A percentile compares a stretch with the other conserved stretches of the same genome.
These are phyloP conservation scores for Sympetrum striolatum DNA, from an alignment of 2,888 invertebrate genomes.

Conservation along the genomic window DNA sequence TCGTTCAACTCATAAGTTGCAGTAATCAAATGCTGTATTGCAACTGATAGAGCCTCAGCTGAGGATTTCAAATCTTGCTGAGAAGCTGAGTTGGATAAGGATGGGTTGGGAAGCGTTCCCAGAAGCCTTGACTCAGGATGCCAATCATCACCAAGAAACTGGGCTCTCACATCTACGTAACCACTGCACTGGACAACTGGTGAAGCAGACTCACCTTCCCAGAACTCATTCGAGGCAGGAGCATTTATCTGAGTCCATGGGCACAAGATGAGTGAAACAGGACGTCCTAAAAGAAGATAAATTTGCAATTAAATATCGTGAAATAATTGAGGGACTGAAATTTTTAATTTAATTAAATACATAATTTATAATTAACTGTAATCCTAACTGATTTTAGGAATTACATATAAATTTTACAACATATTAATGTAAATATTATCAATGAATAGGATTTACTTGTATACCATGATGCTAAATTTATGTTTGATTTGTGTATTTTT, in stretches of 20 bases:
- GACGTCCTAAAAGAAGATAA: background rate
- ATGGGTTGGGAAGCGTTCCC: constrained; percentile 2
- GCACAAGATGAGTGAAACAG: constrained; percentile 6
- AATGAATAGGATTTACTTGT: too few species aligned
- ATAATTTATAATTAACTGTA: too few species aligned
- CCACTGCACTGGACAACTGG: background rate
- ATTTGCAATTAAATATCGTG: too few species aligned
- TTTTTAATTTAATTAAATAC: too few species aligned
- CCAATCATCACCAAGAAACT: constrained; percentile 35
- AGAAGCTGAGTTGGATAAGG: background rate
- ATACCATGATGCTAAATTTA: too few species aligned
- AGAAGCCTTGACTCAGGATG: constrained; percentile 16
- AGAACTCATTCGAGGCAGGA: background rate
- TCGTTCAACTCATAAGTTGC: constrained; percentile 12
- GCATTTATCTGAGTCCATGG: constrained; percentile 15
- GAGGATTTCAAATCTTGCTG: constrained; percentile 3
- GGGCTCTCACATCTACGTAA: constrained; percentile 8
- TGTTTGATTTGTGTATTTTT: too few species aligned
- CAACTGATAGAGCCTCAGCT: background rate
- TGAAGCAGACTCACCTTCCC: background rate
- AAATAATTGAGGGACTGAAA: too few species aligned
- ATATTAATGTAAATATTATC: background rate
- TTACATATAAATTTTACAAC: background rate
- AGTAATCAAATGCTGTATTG: constrained; percentile 4
- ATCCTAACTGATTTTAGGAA: too few species aligned